A percentile compares a stretch with the other conserved stretches of the same genome.
phyloP scores from a whole-genome alignment of 2,888 invertebrate species.

The Cataglyphis cursor region DNA sequence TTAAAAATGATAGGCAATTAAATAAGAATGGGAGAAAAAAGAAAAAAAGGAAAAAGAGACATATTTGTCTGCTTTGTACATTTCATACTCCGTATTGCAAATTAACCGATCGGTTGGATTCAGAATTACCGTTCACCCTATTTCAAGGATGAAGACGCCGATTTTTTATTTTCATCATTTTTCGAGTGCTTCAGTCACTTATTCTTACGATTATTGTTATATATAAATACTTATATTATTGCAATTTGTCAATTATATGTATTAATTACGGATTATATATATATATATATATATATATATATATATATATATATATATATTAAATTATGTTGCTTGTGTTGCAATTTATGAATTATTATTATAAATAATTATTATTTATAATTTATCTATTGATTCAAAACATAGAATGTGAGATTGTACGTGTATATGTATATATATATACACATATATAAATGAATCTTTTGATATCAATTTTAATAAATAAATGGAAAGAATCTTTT shows the following conservation, averaged over 20 bases:
- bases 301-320: too few relatives aligned
- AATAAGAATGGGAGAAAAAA: conserved; percentile 43
- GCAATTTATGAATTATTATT: background rate
- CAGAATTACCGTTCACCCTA: conserved; percentile 16
- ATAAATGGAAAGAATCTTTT: background rate
- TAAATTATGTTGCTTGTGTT: background rate
- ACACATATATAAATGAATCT: background rate
- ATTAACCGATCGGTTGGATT: conserved; percentile 71
- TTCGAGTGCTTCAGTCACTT: background rate
- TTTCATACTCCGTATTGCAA: conserved; percentile 78
- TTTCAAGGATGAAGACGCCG: background rate
- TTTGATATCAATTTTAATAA: background rate
- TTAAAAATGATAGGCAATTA: conserved; percentile 65
- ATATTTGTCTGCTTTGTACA: conserved; percentile 82
- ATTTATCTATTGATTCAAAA: background rate
- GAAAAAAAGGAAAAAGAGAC: conserved; percentile 60
- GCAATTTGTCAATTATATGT: background rate
- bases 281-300: too few relatives aligned
- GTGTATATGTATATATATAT: background rate
- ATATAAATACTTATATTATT: background rate
- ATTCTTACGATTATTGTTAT: background rate
- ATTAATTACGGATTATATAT: background rate
- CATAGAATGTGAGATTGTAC: background rate
- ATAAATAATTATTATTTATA: background rate
- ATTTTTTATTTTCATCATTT: background rate